Base-by-base conservation (phyloP, 1,140 invertebrate species). In the Aphidius ervi region DNA sequence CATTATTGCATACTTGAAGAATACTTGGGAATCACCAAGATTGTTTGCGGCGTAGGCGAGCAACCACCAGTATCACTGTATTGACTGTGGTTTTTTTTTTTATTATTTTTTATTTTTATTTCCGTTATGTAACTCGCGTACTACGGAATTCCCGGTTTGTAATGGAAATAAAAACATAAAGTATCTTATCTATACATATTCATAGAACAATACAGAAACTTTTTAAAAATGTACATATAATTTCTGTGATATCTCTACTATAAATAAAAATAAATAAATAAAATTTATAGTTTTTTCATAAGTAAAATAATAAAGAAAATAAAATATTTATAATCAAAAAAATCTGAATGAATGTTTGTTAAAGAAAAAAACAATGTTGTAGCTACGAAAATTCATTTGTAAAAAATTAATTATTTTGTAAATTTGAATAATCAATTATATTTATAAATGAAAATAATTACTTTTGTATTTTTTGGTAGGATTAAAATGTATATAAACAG, bases 391-490 rank as follows among this genome's bases (percentile, higher is more conserved):
- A 16, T 16, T 16, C 16, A 16, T 16, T 16, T 16, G 16, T 16
- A 16, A 16, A 16, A 16, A 16, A 16, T 16, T 16, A 16, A 16
- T 16, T 16, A 16, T 16, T 16, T 16, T 16, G 16, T 16, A 16
- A 16, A 16, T 16, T 16, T 16, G 1, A 16, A 16, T 16, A 16
- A 16, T 16, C 23, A 31, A 31, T 31, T 31, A 31, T 31, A 31
- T 31, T 31, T 31, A 31, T 31, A 1, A 65, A 48, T 62, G 65
- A 59, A 70, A 72, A 71, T 70, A 66, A 70, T 71, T 72, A 72
- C 70, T 62, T 63, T 61, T 66, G 39, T 46, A 31, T 66, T 67
- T 72, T 70, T 72, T 71, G 71, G 67, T 60, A 58, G 64, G 56
- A 64, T 66, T 61, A 65, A 61, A 58, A 49, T 4, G 2, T 49